Evolutionary conservation across 2,888 invertebrate species (phyloP).

Genomic region (Druceiella hillmani): DNA sequence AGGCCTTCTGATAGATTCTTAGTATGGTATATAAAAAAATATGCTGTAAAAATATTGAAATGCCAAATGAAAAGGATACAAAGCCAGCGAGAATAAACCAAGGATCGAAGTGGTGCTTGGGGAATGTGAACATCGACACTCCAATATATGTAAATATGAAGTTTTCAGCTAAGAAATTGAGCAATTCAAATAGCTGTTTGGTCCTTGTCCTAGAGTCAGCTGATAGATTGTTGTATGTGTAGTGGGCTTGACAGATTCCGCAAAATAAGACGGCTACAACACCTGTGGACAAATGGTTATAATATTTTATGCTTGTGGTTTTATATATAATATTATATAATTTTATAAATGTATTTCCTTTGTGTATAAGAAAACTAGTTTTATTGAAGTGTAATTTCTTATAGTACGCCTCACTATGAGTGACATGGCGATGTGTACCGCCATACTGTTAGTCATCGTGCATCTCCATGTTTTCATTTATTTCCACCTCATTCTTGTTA

Average conservation of each 20-base stretch:
- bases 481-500: too few species aligned
- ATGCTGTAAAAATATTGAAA: too few species aligned
- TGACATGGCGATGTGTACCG: too few species aligned
- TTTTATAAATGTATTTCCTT: too few species aligned
- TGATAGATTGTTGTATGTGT: constrained; percentile 95
- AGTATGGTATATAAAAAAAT: too few species aligned
- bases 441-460: too few species aligned
- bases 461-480: too few species aligned
- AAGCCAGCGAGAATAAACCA: constrained; percentile 90
- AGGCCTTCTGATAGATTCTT: too few species aligned
- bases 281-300: constrained; percentile 42
- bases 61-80: constrained; percentile 76
- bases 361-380: not conserved
- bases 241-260: constrained; percentile 98
- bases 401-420: too few species aligned
- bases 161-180: constrained; percentile 96
- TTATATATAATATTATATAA: not conserved
- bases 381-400: not conserved
- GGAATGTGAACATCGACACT: constrained; percentile 97
- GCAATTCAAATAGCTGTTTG: constrained; percentile 87
- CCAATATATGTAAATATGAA: constrained; percentile 99
- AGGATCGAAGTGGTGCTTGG: constrained; percentile 89
- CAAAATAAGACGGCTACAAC: constrained; percentile 97
- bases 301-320: not conserved
- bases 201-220: constrained; percentile 80